A percentile compares a stretch with the other conserved stretches of the same genome.
Evolutionary conservation across 1,140 invertebrate species (phyloP).

Genomic region (Latrodectus geometricus): DNA sequence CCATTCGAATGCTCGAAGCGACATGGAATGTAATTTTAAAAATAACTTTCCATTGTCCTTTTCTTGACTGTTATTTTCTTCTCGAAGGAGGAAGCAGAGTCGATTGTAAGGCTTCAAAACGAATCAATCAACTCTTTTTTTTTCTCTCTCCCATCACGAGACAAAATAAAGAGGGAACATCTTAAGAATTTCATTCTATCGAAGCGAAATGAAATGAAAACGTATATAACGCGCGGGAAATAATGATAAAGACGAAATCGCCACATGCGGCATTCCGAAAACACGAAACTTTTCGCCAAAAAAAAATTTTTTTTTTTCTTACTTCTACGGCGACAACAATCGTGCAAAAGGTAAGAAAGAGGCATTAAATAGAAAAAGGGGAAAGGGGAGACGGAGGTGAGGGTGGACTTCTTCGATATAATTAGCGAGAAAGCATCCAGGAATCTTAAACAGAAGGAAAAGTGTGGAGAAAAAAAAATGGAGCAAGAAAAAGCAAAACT

Average conservation of each 20-base stretch:
- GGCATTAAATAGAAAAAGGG: neutral
- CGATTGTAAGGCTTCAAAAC: neutral
- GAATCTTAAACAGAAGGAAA: constrained; percentile 1
- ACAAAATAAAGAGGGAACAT: neutral
- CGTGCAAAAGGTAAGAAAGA: constrained; percentile 43
- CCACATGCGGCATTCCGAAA: constrained; percentile 23
- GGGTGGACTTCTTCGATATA: constrained; percentile 41
- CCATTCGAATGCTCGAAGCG: too few species aligned
- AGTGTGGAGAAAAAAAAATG: neutral
- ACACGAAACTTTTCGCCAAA: constrained; percentile 2
- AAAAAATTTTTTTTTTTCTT: constrained; percentile 4
- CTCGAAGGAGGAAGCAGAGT: too few species aligned
- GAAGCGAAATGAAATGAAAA: neutral
- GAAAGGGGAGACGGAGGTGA: neutral
- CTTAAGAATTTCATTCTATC: neutral
- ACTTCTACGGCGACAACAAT: constrained; percentile 16
- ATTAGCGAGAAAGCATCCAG: constrained; percentile 58
- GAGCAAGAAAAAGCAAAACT: constrained; percentile 47
- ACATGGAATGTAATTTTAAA: too few species aligned
- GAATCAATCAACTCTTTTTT: neutral
- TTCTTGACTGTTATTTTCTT: too few species aligned
- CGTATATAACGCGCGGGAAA: neutral
- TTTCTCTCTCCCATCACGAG: neutral
- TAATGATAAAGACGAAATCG: neutral
- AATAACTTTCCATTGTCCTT: too few species aligned